A percentile compares a stretch with the other conserved stretches of the same genome.
Evolutionary conservation across 2,797 vertebrate genomes (phyloP).

Genomic region (Crypturellus tataupa): DNA sequence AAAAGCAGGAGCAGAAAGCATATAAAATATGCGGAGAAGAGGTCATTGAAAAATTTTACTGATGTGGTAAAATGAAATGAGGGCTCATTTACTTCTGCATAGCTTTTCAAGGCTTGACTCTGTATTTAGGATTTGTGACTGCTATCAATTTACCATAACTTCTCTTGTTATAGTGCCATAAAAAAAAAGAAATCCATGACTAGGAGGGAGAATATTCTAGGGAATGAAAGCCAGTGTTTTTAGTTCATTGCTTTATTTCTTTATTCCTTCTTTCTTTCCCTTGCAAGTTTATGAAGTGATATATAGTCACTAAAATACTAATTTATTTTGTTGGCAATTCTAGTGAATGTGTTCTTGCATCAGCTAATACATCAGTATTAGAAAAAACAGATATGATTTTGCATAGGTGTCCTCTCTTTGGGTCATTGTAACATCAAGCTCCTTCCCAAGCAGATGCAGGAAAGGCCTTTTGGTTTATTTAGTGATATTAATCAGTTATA

Average conservation of each 20-base stretch:
- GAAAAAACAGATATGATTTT: background rate
- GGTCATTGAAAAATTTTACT: slow-evolving; percentile 50
- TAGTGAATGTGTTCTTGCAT: background rate
- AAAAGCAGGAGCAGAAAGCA: background rate
- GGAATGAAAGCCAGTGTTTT: background rate
- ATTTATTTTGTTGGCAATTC: background rate
- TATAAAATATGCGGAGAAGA: slow-evolving; percentile 36
- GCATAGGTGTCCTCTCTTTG: background rate
- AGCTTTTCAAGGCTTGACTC: slow-evolving; percentile 43
- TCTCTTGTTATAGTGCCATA: background rate
- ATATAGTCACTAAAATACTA: background rate
- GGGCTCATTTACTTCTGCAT: slow-evolving; percentile 51
- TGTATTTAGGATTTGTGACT: slow-evolving; percentile 53
- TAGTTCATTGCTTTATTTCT: slow-evolving; percentile 1
- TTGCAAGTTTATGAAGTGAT: background rate
- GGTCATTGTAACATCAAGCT: background rate
- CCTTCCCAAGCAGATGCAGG: background rate
- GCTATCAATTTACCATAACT: slow-evolving; percentile 5
- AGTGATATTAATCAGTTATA: background rate
- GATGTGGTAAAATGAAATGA: slow-evolving; percentile 60
- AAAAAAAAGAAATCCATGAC: background rate
- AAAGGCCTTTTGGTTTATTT: background rate
- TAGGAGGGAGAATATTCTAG: background rate
- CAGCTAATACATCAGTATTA: background rate
- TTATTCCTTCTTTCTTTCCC: background rate